Evolutionary conservation across 2,888 invertebrate genomes (phyloP).

Genomic region (Cyclophora punctaria): DNA sequence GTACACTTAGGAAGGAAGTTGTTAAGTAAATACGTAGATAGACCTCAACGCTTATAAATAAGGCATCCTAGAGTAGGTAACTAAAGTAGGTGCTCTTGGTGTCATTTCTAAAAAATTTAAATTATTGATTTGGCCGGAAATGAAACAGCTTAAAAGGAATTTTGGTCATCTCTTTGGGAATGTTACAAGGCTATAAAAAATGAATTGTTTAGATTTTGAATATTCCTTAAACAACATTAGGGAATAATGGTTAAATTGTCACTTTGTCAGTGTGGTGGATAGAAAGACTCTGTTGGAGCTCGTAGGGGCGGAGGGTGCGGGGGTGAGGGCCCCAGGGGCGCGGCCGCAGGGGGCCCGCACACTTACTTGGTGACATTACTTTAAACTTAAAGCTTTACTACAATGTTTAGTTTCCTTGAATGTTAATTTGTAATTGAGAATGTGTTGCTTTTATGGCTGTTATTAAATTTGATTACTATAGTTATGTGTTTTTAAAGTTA

Average conservation of each 20-base stretch:
- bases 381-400: not conserved
- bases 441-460: not conserved
- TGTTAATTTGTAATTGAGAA: not conserved
- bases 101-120: no score
- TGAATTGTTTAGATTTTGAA: slow-evolving; percentile 57
- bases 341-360: slow-evolving; percentile 27
- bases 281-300: slow-evolving; percentile 43
- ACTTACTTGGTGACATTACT: slow-evolving; percentile 15
- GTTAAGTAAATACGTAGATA: no score
- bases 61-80: no score
- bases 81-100: no score
- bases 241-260: slow-evolving; percentile 67
- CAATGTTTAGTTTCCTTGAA: not conserved
- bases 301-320: slow-evolving; percentile 34
- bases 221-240: slow-evolving; percentile 69
- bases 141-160: slow-evolving; percentile 58
- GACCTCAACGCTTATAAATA: no score
- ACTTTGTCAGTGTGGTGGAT: slow-evolving; percentile 54
- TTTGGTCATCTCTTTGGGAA: slow-evolving; percentile 48
- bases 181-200: slow-evolving; percentile 62
- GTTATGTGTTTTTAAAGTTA: not conserved
- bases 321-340: slow-evolving; percentile 37
- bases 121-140: slow-evolving; percentile 44
- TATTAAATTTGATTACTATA: not conserved
- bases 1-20: no score